These are phyloP conservation scores for Rotaria socialis DNA, from an alignment of 2,888 invertebrate species.

Conservation along the genomic window DNA sequence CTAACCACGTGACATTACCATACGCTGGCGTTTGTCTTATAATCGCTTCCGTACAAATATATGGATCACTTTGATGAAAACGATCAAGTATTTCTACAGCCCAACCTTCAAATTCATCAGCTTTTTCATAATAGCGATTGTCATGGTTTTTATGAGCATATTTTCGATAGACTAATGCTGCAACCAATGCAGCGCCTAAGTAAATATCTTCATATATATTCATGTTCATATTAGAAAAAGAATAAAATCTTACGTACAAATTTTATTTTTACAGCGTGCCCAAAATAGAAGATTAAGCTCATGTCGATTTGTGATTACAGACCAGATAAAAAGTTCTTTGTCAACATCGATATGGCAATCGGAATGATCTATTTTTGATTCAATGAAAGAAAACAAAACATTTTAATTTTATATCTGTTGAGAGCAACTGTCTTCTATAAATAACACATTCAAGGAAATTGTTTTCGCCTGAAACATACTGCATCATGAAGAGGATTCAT, in stretches of 20 bases:
- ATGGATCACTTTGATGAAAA: conserved; percentile 55
- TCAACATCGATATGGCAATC: background rate
- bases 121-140: conserved; percentile 50
- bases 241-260: background rate
- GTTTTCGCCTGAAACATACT: no score
- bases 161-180: background rate
- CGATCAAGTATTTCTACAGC: conserved; percentile 56
- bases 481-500: no score
- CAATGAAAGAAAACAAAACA: no score
- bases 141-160: conserved; percentile 47
- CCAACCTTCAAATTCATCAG: conserved; percentile 50
- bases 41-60: conserved; percentile 53
- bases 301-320: conserved; percentile 53
- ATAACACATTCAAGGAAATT: no score
- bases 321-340: conserved; percentile 56
- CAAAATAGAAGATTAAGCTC: conserved; percentile 57
- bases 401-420: no score
- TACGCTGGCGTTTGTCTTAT: conserved; percentile 54
- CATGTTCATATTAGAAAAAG: background rate
- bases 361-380: no score
- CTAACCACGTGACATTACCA: conserved; percentile 54
- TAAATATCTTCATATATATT: background rate
- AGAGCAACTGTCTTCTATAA: no score
- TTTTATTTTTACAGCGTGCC: conserved; percentile 51
- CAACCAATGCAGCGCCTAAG: background rate